Evolutionary conservation across 2,888 invertebrate species (phyloP), one percentile per base, ranked within the genome.

Genomic region (Flexamia atlantica): DNA sequence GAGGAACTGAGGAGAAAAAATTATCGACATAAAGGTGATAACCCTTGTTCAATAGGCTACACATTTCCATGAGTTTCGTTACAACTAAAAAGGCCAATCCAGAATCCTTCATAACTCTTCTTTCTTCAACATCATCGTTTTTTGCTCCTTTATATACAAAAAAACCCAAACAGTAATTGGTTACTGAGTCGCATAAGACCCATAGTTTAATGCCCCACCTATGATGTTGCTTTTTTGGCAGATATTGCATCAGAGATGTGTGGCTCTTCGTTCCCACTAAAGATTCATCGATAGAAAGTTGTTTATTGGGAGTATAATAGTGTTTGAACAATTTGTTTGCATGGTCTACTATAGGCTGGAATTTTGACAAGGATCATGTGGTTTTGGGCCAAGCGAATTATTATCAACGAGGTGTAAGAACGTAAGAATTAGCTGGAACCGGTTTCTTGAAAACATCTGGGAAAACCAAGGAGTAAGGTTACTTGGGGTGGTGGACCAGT

Each of bases 1-100:
- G 28, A 9, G 42, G 42, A n/a, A 46, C 50, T 42, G 76, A 76
- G 46, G 46, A n/a, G 40, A 12, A 76, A n/a, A 76, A 76, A n/a
- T 76, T 76, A 20, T 76, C 76, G 5, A 76, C 42, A 50, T 20
- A 81, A 17, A 57, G 30, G 60, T 81, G 81, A 36, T 81, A 81
- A 30, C 40, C 81, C 30, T 81, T 57, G 40, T 81, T 81, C n/a
- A 81, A 14, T n/a, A 30, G 32, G 28, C 53, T 80, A 25, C 80
- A 2, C 14, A 53, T 9, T 10, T 80, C 17, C 14, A 80, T 20
- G 2, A 80, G 57, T 10, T 53, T 10, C 7, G 25, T 46, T 17
- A 80, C 80, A 17, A 80, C 80, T 28, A 17, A n/a, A 80, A 14
- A 50, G 7, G 25, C 80, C 46, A 46, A 14, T 14, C 46, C 12